Evolutionary conservation across 2,797 vertebrate species (phyloP).

Genomic region (Lepilemur ruficaudatus): DNA sequence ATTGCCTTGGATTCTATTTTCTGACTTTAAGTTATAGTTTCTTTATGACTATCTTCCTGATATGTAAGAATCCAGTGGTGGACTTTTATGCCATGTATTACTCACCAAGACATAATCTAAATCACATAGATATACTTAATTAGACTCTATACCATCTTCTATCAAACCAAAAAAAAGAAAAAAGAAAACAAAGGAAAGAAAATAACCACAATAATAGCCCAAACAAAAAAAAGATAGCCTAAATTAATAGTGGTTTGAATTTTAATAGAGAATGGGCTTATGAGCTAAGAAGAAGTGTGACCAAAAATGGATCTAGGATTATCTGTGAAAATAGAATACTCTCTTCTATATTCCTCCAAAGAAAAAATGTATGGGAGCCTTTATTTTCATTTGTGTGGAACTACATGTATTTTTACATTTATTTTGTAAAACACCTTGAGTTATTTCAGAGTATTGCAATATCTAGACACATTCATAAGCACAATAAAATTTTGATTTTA

Average conservation of each 20-base stretch:
- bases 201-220: neutral
- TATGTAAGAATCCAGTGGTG: constrained; percentile 1
- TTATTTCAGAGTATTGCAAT: neutral
- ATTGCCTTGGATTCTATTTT: constrained; percentile 27
- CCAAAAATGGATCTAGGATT: neutral
- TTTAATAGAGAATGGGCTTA: constrained; percentile 6
- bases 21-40: constrained; percentile 18
- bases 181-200: neutral
- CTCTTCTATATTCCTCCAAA: neutral
- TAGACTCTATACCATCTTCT: neutral
- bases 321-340: constrained; percentile 30
- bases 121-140: neutral
- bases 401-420: neutral
- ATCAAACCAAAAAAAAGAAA: neutral
- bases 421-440: neutral
- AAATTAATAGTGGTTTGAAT: neutral
- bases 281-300: neutral
- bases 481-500: neutral
- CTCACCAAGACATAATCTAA: neutral
- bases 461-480: neutral
- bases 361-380: neutral
- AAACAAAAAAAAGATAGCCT: neutral
- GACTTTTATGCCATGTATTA: constrained; percentile 28
- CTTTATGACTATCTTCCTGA: neutral
- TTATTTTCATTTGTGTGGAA: constrained; percentile 4